A percentile compares a stretch with the other conserved stretches of the same genome.
Conservation (phyloP, 2,113 vertebrate species). For the Cercocebus atys region DNA sequence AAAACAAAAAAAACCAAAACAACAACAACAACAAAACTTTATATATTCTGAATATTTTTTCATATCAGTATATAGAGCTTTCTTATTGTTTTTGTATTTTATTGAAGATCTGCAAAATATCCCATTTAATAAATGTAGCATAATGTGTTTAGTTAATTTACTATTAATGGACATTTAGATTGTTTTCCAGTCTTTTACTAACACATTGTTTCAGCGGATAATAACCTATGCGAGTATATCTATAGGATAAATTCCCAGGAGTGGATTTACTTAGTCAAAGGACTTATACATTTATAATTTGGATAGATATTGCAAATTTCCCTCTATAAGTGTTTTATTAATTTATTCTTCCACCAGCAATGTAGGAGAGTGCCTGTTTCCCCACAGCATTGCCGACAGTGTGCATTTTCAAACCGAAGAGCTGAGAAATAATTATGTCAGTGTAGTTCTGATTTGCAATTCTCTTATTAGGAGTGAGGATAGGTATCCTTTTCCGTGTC, state of each 20-base stretch:
- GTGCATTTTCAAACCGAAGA: slow-evolving; percentile 13
- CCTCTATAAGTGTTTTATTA: not conserved
- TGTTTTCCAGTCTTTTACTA: not conserved
- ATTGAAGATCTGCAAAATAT: not conserved
- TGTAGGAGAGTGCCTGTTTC: not conserved
- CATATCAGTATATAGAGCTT: not conserved
- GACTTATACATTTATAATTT: not conserved
- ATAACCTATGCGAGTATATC: not conserved
- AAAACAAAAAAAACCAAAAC: too few species aligned
- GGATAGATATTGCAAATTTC: not conserved
- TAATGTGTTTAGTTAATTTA: not conserved
- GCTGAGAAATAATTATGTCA: not conserved
- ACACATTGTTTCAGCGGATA: not conserved
- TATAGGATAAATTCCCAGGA: not conserved
- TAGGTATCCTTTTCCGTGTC: not conserved
- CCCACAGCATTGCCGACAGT: not conserved
- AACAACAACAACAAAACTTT: not conserved
- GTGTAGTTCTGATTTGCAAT: slow-evolving; percentile 20
- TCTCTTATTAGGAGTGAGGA: not conserved
- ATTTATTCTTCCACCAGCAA: not conserved
- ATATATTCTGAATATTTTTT: not conserved
- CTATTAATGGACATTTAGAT: not conserved
- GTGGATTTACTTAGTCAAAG: not conserved
- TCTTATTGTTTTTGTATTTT: not conserved
- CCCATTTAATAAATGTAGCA: not conserved